Base-by-base conservation (phyloP, 2,113 vertebrate genomes). In the Scytalopus superciliaris region DNA sequence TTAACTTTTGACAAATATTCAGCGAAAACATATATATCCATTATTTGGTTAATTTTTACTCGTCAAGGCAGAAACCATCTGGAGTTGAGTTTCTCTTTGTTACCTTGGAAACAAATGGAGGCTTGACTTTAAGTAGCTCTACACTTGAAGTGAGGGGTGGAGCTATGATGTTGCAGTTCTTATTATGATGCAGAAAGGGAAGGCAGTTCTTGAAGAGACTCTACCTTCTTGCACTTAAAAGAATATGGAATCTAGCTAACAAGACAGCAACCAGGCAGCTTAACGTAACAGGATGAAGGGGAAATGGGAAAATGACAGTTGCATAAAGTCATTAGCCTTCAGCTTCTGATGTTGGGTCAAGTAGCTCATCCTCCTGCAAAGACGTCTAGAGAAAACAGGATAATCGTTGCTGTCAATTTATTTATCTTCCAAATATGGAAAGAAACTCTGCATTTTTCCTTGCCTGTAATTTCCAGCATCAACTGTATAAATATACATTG, bases 101-200 rank as follows among this genome's bases (percentile, higher is more conserved):
- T 96, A 68, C 94, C 96, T 87, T 93, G 88, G 96, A 94, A 96
- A 97, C 96, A 96, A 96, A 93, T 87, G 86, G 90, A 79, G n/a
- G 21, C 53, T 92, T 67, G 60, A 79, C 56, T 94, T 96, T 77
- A 64, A 95, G 60, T 60, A 92, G 62, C 28, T 93, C 50, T 73
- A 42, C 25, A 22, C 40, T 90, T 40, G 40, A 93, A 92, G 84
- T 66, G 59, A 93, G 60, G 72, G 94, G 92, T 69, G 90, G 90
- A 75, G 86, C 35, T 87, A 78, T 93, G 73, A 84, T 92, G 69
- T 80, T 70, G 56, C 64, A 35, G 31, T 56, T 80, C 56, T 83
- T 72, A 62, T 21, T 70, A 44, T 33, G 80, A 79, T 89, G 50
- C 69, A 87, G 88, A 75, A 75, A 69, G 50, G 49, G 37, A 88